A percentile compares a stretch with the other conserved stretches of the same genome.
Conservation (phyloP, 2,797 vertebrate genomes). For the Gobionotothen gibberifrons region DNA sequence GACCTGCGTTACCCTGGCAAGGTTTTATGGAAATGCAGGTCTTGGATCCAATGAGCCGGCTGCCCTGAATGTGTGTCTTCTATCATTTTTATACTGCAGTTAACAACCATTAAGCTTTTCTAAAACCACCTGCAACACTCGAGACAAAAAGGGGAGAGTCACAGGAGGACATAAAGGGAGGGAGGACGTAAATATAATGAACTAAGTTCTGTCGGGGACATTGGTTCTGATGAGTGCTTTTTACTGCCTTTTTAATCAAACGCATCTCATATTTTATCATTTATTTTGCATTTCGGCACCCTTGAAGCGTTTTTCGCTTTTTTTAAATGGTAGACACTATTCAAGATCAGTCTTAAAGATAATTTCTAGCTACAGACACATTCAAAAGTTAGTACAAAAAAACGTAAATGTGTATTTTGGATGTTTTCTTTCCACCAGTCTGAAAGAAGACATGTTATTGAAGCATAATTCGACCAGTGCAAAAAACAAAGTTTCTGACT, state of each 20-base stretch:
- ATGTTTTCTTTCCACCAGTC: too few species aligned
- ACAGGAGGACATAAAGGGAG: conserved; percentile 11
- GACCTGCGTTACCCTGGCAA: conserved; percentile 53
- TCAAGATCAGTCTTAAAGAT: too few species aligned
- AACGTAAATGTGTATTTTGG: too few species aligned
- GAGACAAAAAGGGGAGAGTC: conserved; percentile 3
- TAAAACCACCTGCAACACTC: conserved; percentile 1
- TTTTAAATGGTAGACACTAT: too few species aligned
- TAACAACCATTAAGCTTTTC: conserved; percentile 40
- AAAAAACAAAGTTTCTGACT: too few species aligned
- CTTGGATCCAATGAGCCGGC: conserved; percentile 46
- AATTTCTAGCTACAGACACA: too few species aligned
- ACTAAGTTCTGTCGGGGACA: background rate
- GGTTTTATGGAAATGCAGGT: conserved; percentile 56
- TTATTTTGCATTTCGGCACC: background rate
- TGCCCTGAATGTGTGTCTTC: conserved; percentile 46
- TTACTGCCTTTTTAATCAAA: background rate
- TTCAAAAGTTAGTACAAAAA: too few species aligned
- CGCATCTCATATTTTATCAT: background rate
- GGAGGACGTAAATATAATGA: background rate
- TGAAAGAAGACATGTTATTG: too few species aligned
- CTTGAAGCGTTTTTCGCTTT: background rate
- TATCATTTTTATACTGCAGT: conserved; percentile 50
- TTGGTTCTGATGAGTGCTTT: background rate
- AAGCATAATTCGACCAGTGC: too few species aligned